Evolutionary conservation across 2,113 vertebrate species (phyloP).

Genomic region (Peromyscus polionotus): DNA sequence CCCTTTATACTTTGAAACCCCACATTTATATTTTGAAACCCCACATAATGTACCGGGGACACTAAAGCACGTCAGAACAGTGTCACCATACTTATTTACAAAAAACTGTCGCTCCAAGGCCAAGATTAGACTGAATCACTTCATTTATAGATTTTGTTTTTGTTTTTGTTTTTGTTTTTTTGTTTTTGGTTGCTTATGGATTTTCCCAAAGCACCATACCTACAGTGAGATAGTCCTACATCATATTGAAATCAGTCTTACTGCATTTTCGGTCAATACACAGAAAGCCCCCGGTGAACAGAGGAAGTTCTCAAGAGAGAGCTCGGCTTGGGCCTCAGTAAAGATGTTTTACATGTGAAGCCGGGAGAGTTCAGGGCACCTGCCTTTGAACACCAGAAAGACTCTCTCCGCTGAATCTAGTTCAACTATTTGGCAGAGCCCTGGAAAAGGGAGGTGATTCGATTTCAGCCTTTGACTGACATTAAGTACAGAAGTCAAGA

Average conservation of each 20-base stretch:
- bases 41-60: background rate
- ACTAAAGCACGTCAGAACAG: background rate
- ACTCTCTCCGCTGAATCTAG: constrained; percentile 3
- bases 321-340: background rate
- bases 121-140: background rate
- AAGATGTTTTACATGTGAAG: background rate
- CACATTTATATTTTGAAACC: background rate
- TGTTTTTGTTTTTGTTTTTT: background rate
- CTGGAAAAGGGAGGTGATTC: background rate
- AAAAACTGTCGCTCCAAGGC: background rate
- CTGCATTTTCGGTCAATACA: background rate
- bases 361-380: background rate
- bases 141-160: background rate
- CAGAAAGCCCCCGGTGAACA: background rate
- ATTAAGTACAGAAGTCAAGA: background rate
- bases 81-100: background rate
- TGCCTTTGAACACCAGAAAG: background rate
- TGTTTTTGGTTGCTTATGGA: background rate
- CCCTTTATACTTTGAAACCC: background rate
- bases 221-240: background rate
- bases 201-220: background rate
- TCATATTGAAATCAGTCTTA: background rate
- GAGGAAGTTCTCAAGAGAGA: background rate
- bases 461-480: constrained; percentile 3
- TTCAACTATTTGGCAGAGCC: background rate